These are phyloP conservation scores for Phocoena phocoena DNA, from an alignment of 2,113 vertebrate species.

Conservation along the genomic window DNA sequence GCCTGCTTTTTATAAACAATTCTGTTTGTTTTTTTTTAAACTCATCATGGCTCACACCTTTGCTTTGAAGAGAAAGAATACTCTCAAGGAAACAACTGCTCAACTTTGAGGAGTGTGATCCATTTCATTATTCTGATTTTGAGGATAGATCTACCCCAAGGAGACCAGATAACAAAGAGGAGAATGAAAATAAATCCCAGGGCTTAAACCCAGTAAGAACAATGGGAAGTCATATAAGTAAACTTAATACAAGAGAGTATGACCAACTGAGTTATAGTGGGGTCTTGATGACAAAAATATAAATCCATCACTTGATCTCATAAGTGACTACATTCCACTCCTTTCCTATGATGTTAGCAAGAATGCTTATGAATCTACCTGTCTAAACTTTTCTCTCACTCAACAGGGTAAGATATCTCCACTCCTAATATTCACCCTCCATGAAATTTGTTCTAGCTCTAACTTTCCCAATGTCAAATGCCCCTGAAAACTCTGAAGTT, in stretches of 20 bases:
- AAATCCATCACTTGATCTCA: neutral
- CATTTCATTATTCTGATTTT: neutral
- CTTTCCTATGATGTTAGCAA: neutral
- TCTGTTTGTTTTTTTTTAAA: neutral
- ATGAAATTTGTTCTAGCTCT: neutral
- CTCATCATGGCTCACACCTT: neutral
- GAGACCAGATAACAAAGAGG: neutral
- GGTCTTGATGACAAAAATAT: neutral
- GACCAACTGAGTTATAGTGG: neutral
- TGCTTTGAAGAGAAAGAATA: neutral
- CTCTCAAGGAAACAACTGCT: neutral
- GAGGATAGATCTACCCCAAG: neutral
- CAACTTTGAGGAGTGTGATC: neutral
- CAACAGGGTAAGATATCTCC: neutral
- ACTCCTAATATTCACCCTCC: neutral
- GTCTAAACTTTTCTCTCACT: neutral
- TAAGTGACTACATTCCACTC: neutral
- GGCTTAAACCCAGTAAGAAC: neutral
- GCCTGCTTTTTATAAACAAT: neutral
- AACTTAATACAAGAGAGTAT: neutral
- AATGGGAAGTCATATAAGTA: neutral
- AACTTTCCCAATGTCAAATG: neutral
- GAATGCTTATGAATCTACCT: neutral
- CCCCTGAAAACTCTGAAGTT: neutral
- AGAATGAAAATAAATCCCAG: neutral